Percentiles rank a stretch among this genome's conserved stretches.
Conservation (phyloP, 2,113 vertebrate species). For the Edolisoma coerulescens region DNA sequence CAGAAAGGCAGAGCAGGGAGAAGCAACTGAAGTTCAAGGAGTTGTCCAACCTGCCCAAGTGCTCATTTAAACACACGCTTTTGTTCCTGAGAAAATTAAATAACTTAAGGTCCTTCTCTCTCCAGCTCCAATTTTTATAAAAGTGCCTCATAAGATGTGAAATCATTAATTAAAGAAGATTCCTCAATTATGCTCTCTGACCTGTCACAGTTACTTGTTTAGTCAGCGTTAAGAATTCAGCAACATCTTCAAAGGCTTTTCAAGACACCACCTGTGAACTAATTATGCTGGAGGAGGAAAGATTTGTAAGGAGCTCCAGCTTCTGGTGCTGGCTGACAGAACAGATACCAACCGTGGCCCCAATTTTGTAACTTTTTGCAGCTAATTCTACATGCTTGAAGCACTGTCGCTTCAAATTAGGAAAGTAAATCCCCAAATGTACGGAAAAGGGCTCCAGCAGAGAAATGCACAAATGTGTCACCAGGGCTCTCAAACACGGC, state of each 20-base stretch:
- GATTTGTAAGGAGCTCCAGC: background rate
- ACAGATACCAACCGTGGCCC: background rate
- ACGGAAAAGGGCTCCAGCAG: background rate
- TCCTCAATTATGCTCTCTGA: slow-evolving; percentile 15
- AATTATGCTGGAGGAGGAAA: background rate
- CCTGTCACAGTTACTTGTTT: slow-evolving; percentile 13
- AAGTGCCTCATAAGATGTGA: background rate
- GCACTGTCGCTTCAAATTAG: background rate
- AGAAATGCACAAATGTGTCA: fast-evolving
- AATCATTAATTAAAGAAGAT: slow-evolving; percentile 36
- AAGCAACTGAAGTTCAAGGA: background rate
- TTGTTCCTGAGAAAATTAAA: slow-evolving; percentile 3
- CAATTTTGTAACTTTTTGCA: background rate
- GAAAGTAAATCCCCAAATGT: background rate
- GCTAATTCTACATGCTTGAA: background rate
- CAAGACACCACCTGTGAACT: slow-evolving; percentile 7
- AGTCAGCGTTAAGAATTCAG: slow-evolving; percentile 29
- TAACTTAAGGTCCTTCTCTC: background rate
- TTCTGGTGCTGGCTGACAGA: background rate
- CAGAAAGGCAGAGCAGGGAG: background rate
- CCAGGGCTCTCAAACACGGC: fast-evolving
- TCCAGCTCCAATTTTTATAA: background rate
- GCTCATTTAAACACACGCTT: background rate
- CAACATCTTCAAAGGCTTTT: slow-evolving; percentile 21
- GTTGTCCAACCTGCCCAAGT: background rate